Conservation (phyloP, 53 echinoderm and acorn worm species). For the Henricia sp. region DNA sequence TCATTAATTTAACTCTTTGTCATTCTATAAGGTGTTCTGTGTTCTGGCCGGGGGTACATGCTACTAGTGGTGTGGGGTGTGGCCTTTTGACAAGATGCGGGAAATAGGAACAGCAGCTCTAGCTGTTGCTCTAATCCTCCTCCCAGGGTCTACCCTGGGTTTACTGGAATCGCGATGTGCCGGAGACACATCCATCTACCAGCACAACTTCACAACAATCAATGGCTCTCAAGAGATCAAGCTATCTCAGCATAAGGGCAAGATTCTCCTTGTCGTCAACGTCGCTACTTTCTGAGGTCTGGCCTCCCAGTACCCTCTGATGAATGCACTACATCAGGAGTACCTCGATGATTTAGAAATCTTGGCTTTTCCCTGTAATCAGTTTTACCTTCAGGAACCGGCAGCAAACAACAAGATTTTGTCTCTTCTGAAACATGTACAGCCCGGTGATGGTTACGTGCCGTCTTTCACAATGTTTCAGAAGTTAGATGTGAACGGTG, state of each 20-base stretch:
- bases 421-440: constrained; percentile 67
- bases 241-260: constrained; percentile 56
- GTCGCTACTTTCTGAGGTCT: constrained; percentile 84
- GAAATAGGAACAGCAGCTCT: background rate
- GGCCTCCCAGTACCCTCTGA: constrained; percentile 71
- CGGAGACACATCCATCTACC: constrained; percentile 14
- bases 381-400: constrained; percentile 87
- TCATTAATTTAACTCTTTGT: no score
- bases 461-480: constrained; percentile 69
- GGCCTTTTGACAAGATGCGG: no score
- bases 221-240: constrained; percentile 18
- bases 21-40: no score
- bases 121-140: background rate
- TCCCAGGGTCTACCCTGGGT: background rate
- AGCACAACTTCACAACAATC: constrained; percentile 47
- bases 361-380: constrained; percentile 80
- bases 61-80: no score
- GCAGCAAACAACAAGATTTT: constrained; percentile 68
- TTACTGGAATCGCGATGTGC: constrained; percentile 34
- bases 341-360: constrained; percentile 43
- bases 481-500: constrained; percentile 85
- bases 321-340: constrained; percentile 72
- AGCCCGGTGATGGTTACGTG: constrained; percentile 74
- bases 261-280: constrained; percentile 81
- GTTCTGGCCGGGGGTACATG: no score